phyloP scores from a whole-genome alignment of 2,113 vertebrate species.

The Lasiurus borealis region DNA sequence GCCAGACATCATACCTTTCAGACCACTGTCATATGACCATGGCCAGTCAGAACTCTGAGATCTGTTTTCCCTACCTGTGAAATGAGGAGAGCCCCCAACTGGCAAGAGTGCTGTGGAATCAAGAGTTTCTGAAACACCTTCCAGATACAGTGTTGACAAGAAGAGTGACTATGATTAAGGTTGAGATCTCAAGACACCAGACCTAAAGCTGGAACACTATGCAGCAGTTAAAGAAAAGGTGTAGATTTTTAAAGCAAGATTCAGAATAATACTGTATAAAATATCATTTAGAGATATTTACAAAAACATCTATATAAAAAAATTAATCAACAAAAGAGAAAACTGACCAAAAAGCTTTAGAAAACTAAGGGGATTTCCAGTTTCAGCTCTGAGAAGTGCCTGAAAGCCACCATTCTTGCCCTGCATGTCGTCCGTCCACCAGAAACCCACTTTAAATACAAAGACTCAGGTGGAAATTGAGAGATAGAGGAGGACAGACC shows the following conservation, averaged over 20 bases:
- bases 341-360: background rate
- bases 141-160: background rate
- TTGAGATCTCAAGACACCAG: rapidly evolving
- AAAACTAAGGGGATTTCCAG: background rate
- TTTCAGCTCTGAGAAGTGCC: background rate
- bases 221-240: background rate
- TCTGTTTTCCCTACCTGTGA: background rate
- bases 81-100: background rate
- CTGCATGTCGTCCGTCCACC: too few species aligned
- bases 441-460: background rate
- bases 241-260: background rate
- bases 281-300: background rate
- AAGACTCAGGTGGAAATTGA: background rate
- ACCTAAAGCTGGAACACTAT: rapidly evolving
- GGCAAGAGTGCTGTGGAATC: background rate
- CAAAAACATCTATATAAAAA: background rate
- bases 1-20: background rate
- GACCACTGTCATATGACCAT: background rate
- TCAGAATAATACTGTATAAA: rapidly evolving
- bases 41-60: background rate
- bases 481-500: background rate
- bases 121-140: background rate
- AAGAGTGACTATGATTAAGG: too few species aligned
- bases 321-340: background rate
- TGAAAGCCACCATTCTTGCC: background rate